Evolutionary conservation across 2,888 invertebrate species (phyloP).

Genomic region (Phaedon cochleariae): DNA sequence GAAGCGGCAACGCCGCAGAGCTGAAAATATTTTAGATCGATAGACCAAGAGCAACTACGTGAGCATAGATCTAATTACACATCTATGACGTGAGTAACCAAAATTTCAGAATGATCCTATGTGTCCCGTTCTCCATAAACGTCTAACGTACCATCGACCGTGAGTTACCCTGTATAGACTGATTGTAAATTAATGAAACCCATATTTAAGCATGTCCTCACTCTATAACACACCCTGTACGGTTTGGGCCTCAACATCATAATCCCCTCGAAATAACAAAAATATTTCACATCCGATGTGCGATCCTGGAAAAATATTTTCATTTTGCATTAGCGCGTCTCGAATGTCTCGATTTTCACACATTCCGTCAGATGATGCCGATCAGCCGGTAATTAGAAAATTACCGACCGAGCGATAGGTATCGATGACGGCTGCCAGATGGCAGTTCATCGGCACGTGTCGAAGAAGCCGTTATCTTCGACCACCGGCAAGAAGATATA

Average conservation of each 20-base stretch:
- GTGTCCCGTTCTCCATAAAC: no score
- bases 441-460: conserved; percentile 29
- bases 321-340: not conserved
- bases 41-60: no score
- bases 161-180: no score
- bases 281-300: not conserved
- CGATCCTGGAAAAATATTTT: not conserved
- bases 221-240: no score
- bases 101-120: no score
- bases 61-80: no score
- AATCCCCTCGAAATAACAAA: not conserved
- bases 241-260: not conserved
- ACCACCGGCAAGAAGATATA: not conserved
- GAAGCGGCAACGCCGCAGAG: no score
- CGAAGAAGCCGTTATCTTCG: conserved; percentile 35
- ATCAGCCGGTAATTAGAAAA: conserved; percentile 15
- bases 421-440: conserved; percentile 15
- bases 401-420: conserved; percentile 10
- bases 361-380: not conserved
- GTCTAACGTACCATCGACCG: no score
- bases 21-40: no score
- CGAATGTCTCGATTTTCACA: not conserved
- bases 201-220: no score
- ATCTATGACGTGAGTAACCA: no score
- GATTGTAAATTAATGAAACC: no score